Evolutionary conservation across 2,888 invertebrate genomes (phyloP).

Genomic region (Papilio demoleus): DNA sequence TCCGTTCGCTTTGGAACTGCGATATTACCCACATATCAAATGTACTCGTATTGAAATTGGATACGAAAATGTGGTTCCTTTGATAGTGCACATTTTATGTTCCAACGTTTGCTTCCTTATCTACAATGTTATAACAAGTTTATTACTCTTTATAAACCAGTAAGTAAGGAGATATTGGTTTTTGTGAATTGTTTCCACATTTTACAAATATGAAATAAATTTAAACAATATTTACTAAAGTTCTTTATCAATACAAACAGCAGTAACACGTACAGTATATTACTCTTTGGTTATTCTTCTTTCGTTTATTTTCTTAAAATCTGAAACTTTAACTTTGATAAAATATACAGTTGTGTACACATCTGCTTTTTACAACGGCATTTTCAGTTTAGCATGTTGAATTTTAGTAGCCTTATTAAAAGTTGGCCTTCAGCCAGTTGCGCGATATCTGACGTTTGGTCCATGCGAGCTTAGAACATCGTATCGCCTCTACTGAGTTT

Average conservation of each 20-base stretch:
- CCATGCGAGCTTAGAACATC: slow-evolving; percentile 37
- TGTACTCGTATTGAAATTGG: slow-evolving; percentile 29
- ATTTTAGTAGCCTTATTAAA: slow-evolving; percentile 67
- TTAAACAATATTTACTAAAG: no score
- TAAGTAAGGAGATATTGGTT: background rate
- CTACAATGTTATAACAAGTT: background rate
- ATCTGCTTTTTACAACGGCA: slow-evolving; percentile 42
- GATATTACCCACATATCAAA: slow-evolving; percentile 22
- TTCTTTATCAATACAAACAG: no score
- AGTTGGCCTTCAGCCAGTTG: slow-evolving; percentile 62
- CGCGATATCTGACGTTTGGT: slow-evolving; percentile 50
- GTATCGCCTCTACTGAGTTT: slow-evolving; percentile 44
- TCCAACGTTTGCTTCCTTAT: background rate
- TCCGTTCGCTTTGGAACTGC: background rate
- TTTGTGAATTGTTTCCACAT: background rate
- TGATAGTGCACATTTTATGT: slow-evolving; percentile 17
- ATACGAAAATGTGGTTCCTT: slow-evolving; percentile 21
- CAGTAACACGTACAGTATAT: no score
- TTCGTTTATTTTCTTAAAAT: background rate
- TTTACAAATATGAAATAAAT: no score
- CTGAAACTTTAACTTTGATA: background rate
- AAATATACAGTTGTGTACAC: background rate
- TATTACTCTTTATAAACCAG: slow-evolving; percentile 1
- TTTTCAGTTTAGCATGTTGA: slow-evolving; percentile 63
- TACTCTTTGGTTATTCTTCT: no score